These are phyloP conservation scores for Watsonalla cultraria DNA, from an alignment of 2,888 invertebrate genomes.

Conservation along the genomic window DNA sequence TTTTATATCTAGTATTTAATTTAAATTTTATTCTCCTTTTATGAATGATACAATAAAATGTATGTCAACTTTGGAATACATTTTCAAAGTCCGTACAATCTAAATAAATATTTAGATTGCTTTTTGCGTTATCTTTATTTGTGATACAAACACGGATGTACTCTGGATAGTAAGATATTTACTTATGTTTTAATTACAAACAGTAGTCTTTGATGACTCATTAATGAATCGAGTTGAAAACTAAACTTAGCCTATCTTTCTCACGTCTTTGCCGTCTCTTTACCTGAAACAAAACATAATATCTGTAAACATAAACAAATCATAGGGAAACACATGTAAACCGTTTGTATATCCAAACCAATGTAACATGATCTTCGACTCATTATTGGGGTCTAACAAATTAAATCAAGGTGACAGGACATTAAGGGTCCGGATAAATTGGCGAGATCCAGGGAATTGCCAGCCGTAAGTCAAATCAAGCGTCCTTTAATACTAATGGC, in stretches of 20 bases:
- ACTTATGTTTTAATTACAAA: no score
- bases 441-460: slow-evolving; percentile 16
- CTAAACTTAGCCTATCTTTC: no score
- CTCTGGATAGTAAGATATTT: no score
- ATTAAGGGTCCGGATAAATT: slow-evolving; percentile 17
- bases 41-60: not conserved
- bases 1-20: not conserved
- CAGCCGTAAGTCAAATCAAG: slow-evolving; percentile 27
- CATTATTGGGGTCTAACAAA: slow-evolving; percentile 13
- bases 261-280: slow-evolving; percentile 16
- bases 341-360: slow-evolving; percentile 15
- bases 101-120: no score
- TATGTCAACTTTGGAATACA: not conserved
- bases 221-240: no score
- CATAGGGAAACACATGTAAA: slow-evolving; percentile 32
- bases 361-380: slow-evolving; percentile 17
- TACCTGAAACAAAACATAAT: slow-evolving; percentile 64
- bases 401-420: slow-evolving; percentile 11
- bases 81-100: not conserved
- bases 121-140: no score
- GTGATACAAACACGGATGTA: no score
- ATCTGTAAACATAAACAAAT: slow-evolving; percentile 44
- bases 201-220: no score
- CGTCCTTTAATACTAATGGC: slow-evolving; percentile 34
- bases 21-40: not conserved